Evolutionary conservation across 2,797 vertebrate species (phyloP).

Genomic region (Carcharodon carcharias): DNA sequence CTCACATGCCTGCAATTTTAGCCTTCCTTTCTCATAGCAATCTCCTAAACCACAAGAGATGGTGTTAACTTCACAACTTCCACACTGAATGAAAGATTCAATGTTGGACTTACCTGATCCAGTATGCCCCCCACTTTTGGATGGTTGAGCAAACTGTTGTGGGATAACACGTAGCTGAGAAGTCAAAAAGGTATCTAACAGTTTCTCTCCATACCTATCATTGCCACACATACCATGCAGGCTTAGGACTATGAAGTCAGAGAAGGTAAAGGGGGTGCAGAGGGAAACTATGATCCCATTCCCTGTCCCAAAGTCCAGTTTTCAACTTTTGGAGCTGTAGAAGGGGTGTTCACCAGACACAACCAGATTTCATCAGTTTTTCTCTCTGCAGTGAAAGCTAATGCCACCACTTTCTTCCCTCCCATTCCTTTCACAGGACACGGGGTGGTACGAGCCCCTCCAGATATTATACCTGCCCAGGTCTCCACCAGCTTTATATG

Average conservation of each 20-base stretch:
- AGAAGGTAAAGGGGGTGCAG: not conserved
- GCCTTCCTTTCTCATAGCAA: too few relatives aligned
- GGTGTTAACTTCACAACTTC: too few relatives aligned
- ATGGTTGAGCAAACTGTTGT: not conserved
- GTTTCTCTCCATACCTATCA: too few relatives aligned
- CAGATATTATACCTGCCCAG: too few relatives aligned
- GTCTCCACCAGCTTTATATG: too few relatives aligned
- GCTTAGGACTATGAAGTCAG: not conserved
- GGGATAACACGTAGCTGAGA: not conserved
- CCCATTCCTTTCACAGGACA: too few relatives aligned
- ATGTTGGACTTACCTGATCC: not conserved
- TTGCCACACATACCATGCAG: not conserved
- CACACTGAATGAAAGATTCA: not conserved
- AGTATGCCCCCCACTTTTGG: not conserved
- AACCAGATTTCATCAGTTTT: not conserved
- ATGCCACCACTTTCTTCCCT: not conserved
- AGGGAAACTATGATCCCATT: not conserved
- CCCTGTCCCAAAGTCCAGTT: not conserved
- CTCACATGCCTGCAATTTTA: too few relatives aligned
- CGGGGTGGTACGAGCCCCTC: too few relatives aligned
- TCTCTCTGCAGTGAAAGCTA: not conserved
- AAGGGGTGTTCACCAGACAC: not conserved
- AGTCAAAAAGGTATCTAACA: not conserved
- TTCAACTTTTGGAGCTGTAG: not conserved
- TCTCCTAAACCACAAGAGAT: too few relatives aligned